Evolutionary conservation across 2,797 vertebrate species (phyloP), one percentile per base, ranked within the genome.

Genomic region (Myripristis jacobus): DNA sequence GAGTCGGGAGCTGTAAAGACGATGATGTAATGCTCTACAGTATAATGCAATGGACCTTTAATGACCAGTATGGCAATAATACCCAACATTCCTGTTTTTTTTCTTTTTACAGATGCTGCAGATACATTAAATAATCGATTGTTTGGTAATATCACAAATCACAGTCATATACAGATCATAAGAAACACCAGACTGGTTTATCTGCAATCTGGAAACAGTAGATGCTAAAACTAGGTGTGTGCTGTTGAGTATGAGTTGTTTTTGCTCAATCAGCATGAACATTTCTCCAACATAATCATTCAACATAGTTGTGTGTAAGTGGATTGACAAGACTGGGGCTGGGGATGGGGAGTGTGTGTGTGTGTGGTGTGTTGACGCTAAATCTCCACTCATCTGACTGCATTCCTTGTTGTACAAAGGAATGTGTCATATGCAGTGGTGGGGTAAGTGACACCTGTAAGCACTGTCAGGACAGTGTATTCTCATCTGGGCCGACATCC

Each of bases 341-440:
- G 21, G 16, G 18, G n/a, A 1, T 43, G 24, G 41, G 24, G 73
- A n/a, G 10, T 55, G 21, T 36, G 53, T 7, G 18, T 66, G 60
- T 44, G 58, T 25, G 58, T 75, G 56, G 57, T 29, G 27, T 6
- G 55, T 57, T 56, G 57, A 44, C 24, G 13, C 31, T 29, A 21
- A 74, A 79, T 65, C 59, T 13, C 8, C 21, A 68, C 58, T 77
- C 66, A 70, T 62, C 68, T 16, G 34, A 68, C 60, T 71, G 70
- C 29, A 51, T 80, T 77, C 58, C 50, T 50, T 0, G 11, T 36
- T 29, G 3, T 52, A 11, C n/a, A 10, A 18, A 54, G 25, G 16
- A n/a, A 16, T 21, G 53, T 11, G 21, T 51, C 1, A 22, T 3
- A 51, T 3, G 48, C 48, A 50, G 2, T 0, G 11, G 48, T 24